phyloP scores from a whole-genome alignment of 1,140 invertebrate species.

The Acromyrmex heyeri region DNA sequence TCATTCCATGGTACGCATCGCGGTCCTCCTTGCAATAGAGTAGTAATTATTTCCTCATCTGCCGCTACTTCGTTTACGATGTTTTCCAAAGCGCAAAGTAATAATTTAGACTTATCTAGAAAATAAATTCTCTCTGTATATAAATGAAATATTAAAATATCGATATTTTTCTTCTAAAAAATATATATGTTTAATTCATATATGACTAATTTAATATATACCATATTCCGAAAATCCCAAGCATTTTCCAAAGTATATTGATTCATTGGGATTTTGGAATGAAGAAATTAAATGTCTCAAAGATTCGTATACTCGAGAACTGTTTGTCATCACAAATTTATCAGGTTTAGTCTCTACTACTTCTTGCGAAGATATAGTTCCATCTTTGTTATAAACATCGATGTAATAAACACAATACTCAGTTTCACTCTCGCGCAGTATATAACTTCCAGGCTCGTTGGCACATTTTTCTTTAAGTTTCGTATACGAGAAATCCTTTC shows the following conservation, averaged over 20 bases:
- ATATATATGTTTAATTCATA: background rate
- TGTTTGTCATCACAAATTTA: conserved; percentile 86
- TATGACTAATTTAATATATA: conserved; percentile 80
- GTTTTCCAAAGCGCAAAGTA: conserved; percentile 89
- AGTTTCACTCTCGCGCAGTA: conserved; percentile 93
- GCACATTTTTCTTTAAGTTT: conserved; percentile 93
- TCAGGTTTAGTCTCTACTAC: conserved; percentile 87
- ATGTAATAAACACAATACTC: conserved; percentile 93
- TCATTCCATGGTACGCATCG: conserved; percentile 81
- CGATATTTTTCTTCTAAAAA: background rate
- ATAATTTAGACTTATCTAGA: conserved; percentile 91
- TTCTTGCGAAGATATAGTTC: conserved; percentile 91
- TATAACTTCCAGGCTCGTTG: conserved; percentile 92
- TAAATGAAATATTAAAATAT: conserved; percentile 6
- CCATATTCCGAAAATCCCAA: conserved; percentile 95
- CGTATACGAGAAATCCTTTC: conserved; percentile 93
- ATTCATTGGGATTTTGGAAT: conserved; percentile 88
- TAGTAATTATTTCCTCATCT: conserved; percentile 81
- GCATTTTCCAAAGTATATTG: conserved; percentile 90
- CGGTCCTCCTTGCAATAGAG: conserved; percentile 81
- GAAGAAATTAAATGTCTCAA: conserved; percentile 89
- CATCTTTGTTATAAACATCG: conserved; percentile 92
- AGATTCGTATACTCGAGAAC: conserved; percentile 87
- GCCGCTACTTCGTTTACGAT: conserved; percentile 80
- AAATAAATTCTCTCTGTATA: conserved; percentile 65